These are phyloP conservation scores for Epicampocera succincta DNA, from an alignment of 2,888 invertebrate species.

Conservation along the genomic window DNA sequence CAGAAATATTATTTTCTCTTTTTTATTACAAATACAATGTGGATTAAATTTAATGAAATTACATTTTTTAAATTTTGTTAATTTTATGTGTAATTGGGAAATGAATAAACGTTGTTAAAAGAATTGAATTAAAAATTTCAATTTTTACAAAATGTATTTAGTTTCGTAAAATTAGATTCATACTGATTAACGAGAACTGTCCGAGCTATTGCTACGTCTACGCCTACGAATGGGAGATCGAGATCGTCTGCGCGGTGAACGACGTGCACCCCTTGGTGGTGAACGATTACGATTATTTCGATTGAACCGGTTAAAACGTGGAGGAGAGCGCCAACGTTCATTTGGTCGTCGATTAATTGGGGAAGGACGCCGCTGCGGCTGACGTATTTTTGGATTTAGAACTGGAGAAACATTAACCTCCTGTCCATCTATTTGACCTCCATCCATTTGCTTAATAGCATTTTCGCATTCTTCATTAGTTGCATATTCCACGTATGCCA, in stretches of 20 bases:
- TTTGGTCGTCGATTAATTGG: slow-evolving; percentile 79
- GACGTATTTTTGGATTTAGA: slow-evolving; percentile 86
- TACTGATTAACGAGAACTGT: slow-evolving; percentile 78
- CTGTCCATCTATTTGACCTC: slow-evolving; percentile 98
- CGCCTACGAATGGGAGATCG: slow-evolving; percentile 81
- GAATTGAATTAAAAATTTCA: not conserved
- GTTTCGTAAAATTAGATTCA: too few relatives aligned
- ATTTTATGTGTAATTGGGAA: slow-evolving; percentile 37
- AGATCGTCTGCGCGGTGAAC: slow-evolving; percentile 80
- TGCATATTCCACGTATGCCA: slow-evolving; percentile 97
- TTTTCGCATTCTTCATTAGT: slow-evolving; percentile 98
- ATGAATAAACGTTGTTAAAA: slow-evolving; percentile 22
- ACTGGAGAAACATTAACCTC: slow-evolving; percentile 98
- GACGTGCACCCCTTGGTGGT: slow-evolving; percentile 76
- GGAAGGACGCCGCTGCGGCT: slow-evolving; percentile 78
- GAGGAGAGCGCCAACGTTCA: slow-evolving; percentile 81
- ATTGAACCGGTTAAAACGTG: slow-evolving; percentile 79
- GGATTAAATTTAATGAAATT: slow-evolving; percentile 3
- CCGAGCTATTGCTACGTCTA: slow-evolving; percentile 81
- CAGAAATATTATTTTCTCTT: too few relatives aligned
- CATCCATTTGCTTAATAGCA: slow-evolving; percentile 99
- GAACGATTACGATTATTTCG: slow-evolving; percentile 77
- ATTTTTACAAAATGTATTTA: slow-evolving; percentile 7
- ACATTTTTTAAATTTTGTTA: slow-evolving; percentile 28
- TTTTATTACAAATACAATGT: slow-evolving; percentile 27